Percentiles rank a stretch among this genome's conserved stretches.
phyloP scores from a whole-genome alignment of 1,140 invertebrate genomes.

The Pemphigus obesinymphae region DNA sequence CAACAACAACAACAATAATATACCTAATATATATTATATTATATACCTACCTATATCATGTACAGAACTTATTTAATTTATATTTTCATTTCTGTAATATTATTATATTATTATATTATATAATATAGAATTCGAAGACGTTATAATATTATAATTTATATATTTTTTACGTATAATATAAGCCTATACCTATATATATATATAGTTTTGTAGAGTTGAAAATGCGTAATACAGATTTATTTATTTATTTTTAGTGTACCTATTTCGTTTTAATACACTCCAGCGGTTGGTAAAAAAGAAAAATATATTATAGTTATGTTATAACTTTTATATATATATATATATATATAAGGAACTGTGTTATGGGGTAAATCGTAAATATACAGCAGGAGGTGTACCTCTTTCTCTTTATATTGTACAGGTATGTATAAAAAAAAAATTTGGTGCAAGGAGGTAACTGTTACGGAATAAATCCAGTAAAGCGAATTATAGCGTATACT shows the following conservation, averaged over 20 bases:
- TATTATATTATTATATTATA: not conserved
- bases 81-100: not conserved
- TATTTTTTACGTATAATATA: not conserved
- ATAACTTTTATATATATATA: too few species aligned
- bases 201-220: not conserved
- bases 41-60: not conserved
- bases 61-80: not conserved
- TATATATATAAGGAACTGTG: constrained; percentile 27
- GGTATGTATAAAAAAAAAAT: constrained; percentile 10
- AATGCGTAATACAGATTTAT: not conserved
- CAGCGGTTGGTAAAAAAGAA: not conserved
- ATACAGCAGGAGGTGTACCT: not conserved
- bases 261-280: not conserved
- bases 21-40: not conserved
- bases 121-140: not conserved
- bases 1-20: too few species aligned
- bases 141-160: not conserved
- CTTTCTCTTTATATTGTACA: not conserved
- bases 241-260: not conserved
- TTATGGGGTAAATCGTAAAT: constrained; percentile 35
- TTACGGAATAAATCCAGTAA: constrained; percentile 27
- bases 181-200: too few species aligned
- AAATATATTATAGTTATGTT: not conserved
- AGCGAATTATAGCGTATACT: constrained; percentile 24
- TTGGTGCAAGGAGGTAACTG: constrained; percentile 36